Percentiles rank a stretch among this genome's conserved stretches.
Conservation (phyloP, 2,888 invertebrate genomes). For the Tanypteryx hageni region DNA sequence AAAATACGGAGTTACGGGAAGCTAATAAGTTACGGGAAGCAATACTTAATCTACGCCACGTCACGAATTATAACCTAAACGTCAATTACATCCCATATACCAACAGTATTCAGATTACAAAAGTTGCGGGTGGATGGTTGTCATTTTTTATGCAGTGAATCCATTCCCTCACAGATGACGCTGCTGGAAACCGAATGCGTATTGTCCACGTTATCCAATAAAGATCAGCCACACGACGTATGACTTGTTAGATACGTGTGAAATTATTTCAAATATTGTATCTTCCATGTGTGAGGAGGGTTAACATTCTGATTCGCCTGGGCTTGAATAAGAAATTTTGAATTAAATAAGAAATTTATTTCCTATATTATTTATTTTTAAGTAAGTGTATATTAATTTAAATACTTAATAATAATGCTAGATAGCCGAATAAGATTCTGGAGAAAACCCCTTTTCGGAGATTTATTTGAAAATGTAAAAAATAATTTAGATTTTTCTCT, state of each 20-base stretch:
- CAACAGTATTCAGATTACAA: no score
- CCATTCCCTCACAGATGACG: constrained; percentile 12
- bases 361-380: background rate
- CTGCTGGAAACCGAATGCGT: constrained; percentile 38
- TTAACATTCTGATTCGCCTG: background rate
- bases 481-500: background rate
- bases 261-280: background rate
- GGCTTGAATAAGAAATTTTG: background rate
- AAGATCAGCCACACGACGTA: constrained; percentile 50
- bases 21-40: no score
- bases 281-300: background rate
- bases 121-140: no score
- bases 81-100: no score
- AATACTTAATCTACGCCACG: no score
- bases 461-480: background rate
- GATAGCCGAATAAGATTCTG: background rate
- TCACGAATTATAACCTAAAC: no score
- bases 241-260: constrained; percentile 16
- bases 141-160: no score
- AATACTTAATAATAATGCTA: background rate
- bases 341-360: background rate
- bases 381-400: background rate
- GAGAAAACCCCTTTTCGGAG: background rate
- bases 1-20: no score
- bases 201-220: constrained; percentile 61